Conservation (phyloP, 2,888 invertebrate species). For the Aproaerema taeniolella region DNA sequence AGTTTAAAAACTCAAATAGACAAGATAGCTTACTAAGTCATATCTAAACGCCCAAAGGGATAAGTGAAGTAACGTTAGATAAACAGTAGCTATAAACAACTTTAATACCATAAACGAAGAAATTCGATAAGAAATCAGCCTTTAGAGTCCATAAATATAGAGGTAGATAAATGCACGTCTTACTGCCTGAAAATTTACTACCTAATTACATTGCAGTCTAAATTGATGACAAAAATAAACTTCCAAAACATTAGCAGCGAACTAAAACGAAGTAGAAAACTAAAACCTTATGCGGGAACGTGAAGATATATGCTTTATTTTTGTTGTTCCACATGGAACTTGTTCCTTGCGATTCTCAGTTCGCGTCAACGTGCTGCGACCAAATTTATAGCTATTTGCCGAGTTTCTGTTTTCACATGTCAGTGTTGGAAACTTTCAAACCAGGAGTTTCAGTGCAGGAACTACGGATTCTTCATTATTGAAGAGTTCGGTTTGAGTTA, state of each 20-base stretch:
- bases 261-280: constrained; percentile 32
- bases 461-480: constrained; percentile 1
- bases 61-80: too few relatives aligned
- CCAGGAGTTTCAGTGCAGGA: constrained; percentile 7
- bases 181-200: too few relatives aligned
- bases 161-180: too few relatives aligned
- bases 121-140: too few relatives aligned
- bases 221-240: constrained; percentile 7
- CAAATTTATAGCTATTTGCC: constrained; percentile 68
- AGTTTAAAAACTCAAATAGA: too few relatives aligned
- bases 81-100: too few relatives aligned
- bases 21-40: too few relatives aligned
- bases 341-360: constrained; percentile 59
- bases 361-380: constrained; percentile 59
- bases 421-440: constrained; percentile 32
- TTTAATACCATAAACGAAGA: too few relatives aligned
- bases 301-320: constrained; percentile 67
- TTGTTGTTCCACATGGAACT: constrained; percentile 59
- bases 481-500: too few relatives aligned
- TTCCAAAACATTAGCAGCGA: constrained; percentile 8
- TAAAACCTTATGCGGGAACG: constrained; percentile 38
- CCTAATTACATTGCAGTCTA: too few relatives aligned
- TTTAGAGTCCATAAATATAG: too few relatives aligned
- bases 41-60: too few relatives aligned
- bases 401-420: constrained; percentile 63